Evolutionary conservation across 1,140 invertebrate genomes (phyloP).

Genomic region (Panagrolaimus sp.): DNA sequence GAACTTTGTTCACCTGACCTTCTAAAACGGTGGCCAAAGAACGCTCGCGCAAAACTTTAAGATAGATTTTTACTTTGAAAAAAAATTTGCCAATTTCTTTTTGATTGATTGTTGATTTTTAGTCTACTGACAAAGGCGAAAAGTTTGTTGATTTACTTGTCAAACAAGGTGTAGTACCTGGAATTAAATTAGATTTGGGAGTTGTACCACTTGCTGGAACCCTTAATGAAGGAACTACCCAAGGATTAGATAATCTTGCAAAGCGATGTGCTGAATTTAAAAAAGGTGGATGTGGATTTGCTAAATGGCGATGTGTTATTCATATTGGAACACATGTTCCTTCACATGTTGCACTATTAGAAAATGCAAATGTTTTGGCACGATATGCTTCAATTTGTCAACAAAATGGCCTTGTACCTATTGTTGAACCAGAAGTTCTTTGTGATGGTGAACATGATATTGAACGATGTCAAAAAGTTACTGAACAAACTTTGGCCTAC

Average conservation of each 20-base stretch:
- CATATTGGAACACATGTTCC: constrained; percentile 86
- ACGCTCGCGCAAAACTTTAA: too few species aligned
- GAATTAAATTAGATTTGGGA: constrained; percentile 46
- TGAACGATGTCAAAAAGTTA: constrained; percentile 75
- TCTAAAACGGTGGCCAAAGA: too few species aligned
- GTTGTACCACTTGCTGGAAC: constrained; percentile 66
- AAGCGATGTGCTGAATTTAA: constrained; percentile 94
- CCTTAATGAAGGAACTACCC: constrained; percentile 88
- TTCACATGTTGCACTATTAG: constrained; percentile 78
- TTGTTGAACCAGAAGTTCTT: constrained; percentile 87
- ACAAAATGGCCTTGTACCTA: constrained; percentile 85
- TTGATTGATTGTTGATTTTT: constrained; percentile 11
- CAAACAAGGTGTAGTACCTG: constrained; percentile 53
- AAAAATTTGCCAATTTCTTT: neutral
- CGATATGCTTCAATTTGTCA: constrained; percentile 94
- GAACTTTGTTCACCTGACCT: too few species aligned
- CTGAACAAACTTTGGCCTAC: constrained; percentile 72
- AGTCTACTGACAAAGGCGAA: constrained; percentile 51
- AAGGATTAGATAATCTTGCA: constrained; percentile 86
- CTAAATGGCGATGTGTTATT: constrained; percentile 94
- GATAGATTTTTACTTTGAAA: too few species aligned
- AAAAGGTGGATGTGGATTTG: constrained; percentile 92
- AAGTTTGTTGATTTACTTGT: constrained; percentile 52
- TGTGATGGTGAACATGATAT: constrained; percentile 87
- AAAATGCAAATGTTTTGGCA: constrained; percentile 90